Evolutionary conservation across 2,888 invertebrate species (phyloP).

Genomic region (Tipula vernalis): DNA sequence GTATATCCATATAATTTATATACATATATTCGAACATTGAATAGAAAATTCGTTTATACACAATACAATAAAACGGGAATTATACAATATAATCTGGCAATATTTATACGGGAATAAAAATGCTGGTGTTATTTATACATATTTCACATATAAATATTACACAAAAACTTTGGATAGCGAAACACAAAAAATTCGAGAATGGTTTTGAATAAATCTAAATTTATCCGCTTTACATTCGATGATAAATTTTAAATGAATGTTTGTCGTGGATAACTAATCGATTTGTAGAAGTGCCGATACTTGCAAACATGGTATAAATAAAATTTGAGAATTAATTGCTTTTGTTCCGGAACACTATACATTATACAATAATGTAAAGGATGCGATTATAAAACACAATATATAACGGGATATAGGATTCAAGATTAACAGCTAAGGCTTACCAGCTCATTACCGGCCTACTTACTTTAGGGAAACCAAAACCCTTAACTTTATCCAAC

Average conservation of each 20-base stretch:
- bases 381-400: too few relatives aligned
- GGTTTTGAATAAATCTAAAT: not conserved
- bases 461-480: too few relatives aligned
- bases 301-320: not conserved
- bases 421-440: too few relatives aligned
- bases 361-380: not conserved
- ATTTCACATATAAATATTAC: not conserved
- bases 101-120: not conserved
- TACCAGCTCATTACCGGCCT: too few relatives aligned
- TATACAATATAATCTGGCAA: not conserved
- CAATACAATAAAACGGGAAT: not conserved
- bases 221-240: not conserved
- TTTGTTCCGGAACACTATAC: not conserved
- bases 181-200: not conserved
- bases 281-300: not conserved
- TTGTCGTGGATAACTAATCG: not conserved
- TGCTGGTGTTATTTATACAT: not conserved
- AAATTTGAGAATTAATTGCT: not conserved
- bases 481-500: too few relatives aligned
- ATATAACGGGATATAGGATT: too few relatives aligned
- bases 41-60: not conserved
- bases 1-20: not conserved
- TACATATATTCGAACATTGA: not conserved
- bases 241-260: not conserved
- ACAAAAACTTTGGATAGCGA: not conserved